These are phyloP conservation scores for Pristis pectinata DNA, from an alignment of 2,797 vertebrate species.

Conservation along the genomic window DNA sequence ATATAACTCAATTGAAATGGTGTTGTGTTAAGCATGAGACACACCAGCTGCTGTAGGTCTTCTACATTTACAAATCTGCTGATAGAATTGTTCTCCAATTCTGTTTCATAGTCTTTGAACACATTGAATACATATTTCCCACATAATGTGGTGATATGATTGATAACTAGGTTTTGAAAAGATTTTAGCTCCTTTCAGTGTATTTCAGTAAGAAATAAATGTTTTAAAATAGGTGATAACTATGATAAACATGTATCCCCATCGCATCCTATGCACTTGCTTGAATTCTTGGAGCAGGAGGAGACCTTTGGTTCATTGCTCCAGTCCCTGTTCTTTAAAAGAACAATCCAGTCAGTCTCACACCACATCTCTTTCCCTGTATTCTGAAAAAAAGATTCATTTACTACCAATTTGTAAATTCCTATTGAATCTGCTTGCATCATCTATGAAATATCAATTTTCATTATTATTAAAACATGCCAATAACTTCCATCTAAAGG, in stretches of 20 bases:
- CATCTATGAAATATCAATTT: neutral
- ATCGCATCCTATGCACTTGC: neutral
- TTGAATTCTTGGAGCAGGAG: too few relatives aligned
- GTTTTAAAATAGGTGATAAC: neutral
- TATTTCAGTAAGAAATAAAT: neutral
- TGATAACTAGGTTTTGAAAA: neutral
- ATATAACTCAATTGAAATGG: neutral
- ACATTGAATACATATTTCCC: neutral
- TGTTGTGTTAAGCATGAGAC: conserved; percentile 3
- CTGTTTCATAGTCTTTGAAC: neutral
- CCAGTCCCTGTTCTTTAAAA: neutral
- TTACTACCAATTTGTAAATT: neutral
- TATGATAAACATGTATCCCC: neutral
- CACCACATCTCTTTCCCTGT: neutral
- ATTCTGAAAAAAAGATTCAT: neutral
- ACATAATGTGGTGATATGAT: neutral
- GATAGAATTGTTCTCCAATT: neutral
- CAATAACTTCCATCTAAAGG: neutral
- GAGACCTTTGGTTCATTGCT: neutral
- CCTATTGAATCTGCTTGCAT: neutral
- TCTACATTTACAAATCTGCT: neutral
- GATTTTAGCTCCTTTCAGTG: neutral
- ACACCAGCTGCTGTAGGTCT: neutral
- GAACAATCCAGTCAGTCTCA: neutral
- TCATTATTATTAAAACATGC: neutral